phyloP scores from a whole-genome alignment of 2,888 invertebrate species.

The Tetrapedia diversipes region DNA sequence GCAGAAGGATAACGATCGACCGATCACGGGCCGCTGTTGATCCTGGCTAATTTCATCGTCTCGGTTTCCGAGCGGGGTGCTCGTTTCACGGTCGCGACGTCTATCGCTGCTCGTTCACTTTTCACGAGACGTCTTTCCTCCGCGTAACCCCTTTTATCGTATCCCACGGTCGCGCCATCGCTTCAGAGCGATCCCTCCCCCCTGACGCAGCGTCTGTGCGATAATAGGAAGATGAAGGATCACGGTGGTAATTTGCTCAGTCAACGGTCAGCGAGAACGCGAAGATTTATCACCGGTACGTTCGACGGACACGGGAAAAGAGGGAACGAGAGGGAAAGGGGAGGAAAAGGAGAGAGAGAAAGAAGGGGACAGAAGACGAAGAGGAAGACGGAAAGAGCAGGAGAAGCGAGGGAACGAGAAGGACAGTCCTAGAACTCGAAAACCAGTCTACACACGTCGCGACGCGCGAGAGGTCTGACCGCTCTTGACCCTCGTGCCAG shows the following conservation, averaged over 20 bases:
- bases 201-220: slow-evolving; percentile 15
- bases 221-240: slow-evolving; percentile 52
- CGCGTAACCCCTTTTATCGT: not conserved
- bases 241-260: slow-evolving; percentile 51
- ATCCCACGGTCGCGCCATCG: slow-evolving; percentile 9
- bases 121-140: not conserved
- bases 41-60: slow-evolving; percentile 24
- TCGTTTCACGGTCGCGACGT: slow-evolving; percentile 5
- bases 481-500: slow-evolving; percentile 64
- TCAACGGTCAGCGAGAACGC: slow-evolving; percentile 45
- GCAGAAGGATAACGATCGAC: not conserved
- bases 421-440: slow-evolving; percentile 32
- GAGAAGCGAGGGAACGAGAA: not conserved
- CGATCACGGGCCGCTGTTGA: slow-evolving; percentile 9
- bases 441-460: slow-evolving; percentile 64
- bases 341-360: not conserved
- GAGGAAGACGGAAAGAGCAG: not conserved
- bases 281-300: slow-evolving; percentile 43
- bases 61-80: slow-evolving; percentile 7
- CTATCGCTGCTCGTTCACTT: slow-evolving; percentile 17
- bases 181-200: slow-evolving; percentile 24
- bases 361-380: not conserved
- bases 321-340: not conserved
- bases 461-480: slow-evolving; percentile 61
- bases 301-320: not conserved